Evolutionary conservation across 37 sponge, comb jelly and placozoan genomes (phyloP).

Genomic region (Axinella damicornis): DNA sequence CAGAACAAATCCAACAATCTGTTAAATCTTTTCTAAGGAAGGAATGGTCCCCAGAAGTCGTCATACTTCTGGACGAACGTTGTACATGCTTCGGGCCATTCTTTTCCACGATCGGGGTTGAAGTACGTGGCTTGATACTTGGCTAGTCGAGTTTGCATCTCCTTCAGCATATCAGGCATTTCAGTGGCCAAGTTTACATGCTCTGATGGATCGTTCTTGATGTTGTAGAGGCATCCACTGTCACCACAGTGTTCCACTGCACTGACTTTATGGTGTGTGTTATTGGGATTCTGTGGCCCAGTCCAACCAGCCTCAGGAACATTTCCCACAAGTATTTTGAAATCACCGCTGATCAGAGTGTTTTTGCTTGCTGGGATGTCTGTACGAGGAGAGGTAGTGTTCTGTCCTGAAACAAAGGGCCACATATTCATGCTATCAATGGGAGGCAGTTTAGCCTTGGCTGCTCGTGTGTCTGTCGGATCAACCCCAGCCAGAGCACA

Average conservation of each 20-base stretch:
- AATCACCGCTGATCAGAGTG: constrained; percentile 42
- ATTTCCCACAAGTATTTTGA: constrained; percentile 20
- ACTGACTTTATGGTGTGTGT: background rate
- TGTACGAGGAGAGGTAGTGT: constrained; percentile 29
- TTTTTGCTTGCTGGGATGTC: constrained; percentile 14
- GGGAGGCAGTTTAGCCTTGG: no score
- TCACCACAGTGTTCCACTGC: constrained; percentile 7
- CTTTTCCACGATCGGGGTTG: constrained; percentile 32
- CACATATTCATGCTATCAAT: constrained; percentile 26
- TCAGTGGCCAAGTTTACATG: constrained; percentile 3
- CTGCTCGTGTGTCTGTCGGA: constrained; percentile 22
- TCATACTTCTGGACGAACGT: constrained; percentile 3
- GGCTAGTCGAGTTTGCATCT: constrained; percentile 24
- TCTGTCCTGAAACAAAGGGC: constrained; percentile 26
- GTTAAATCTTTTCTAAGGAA: no score
- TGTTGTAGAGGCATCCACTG: constrained; percentile 32
- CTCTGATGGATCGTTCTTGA: constrained; percentile 33
- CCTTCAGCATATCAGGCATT: constrained; percentile 21
- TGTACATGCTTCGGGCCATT: constrained; percentile 22
- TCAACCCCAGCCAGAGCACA: constrained; percentile 41
- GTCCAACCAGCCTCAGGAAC: constrained; percentile 27
- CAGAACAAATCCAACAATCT: no score
- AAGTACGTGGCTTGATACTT: constrained; percentile 7
- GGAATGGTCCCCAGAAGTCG: no score
- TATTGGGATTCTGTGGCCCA: no score